Percentiles rank a stretch among this genome's conserved stretches.
These are phyloP conservation scores for Tricholauxania praeusta DNA, from an alignment of 2,888 invertebrate species.

Conservation along the genomic window DNA sequence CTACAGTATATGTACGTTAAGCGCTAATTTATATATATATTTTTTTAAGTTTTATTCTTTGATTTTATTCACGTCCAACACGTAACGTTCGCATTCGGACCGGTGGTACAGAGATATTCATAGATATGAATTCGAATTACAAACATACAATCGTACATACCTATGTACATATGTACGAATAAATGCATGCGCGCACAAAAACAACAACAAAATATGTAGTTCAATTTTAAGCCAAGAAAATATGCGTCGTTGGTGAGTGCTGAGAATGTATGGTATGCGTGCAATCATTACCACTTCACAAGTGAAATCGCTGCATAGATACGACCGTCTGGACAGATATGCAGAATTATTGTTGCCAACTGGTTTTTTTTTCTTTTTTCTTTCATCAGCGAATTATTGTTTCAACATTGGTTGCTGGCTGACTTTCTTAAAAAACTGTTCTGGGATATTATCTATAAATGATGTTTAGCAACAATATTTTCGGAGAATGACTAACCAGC, in stretches of 20 bases:
- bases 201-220: not conserved
- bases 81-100: not conserved
- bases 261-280: conserved; percentile 15
- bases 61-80: conserved; percentile 6
- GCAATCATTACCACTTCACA: conserved; percentile 18
- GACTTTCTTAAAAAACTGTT: too few relatives aligned
- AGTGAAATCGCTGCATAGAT: conserved; percentile 17
- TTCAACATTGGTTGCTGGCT: too few relatives aligned
- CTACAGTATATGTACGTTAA: not conserved
- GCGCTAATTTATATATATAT: not conserved
- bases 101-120: conserved; percentile 3
- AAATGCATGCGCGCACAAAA: not conserved
- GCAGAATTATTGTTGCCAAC: not conserved
- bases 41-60: not conserved
- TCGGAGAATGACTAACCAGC: too few relatives aligned
- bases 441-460: too few relatives aligned
- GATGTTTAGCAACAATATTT: too few relatives aligned
- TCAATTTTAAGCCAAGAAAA: conserved; percentile 5
- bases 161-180: not conserved
- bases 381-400: not conserved
- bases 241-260: not conserved
- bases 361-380: not conserved
- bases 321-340: not conserved
- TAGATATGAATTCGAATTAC: not conserved
- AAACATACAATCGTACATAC: not conserved